Evolutionary conservation across 2,888 invertebrate species (phyloP).

Genomic region (Neelides folsomi): DNA sequence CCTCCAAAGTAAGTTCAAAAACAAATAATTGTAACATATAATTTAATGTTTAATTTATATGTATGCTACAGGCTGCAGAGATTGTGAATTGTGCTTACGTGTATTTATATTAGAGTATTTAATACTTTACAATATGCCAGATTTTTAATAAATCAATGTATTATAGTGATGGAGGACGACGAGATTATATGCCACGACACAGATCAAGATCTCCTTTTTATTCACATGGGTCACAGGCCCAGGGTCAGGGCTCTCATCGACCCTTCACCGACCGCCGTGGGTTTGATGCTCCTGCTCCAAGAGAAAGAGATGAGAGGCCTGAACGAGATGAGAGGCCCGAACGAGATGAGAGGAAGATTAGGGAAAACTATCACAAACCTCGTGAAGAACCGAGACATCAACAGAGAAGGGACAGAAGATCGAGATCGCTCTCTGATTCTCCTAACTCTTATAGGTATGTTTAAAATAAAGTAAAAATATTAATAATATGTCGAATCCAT

Average conservation of each 20-base stretch:
- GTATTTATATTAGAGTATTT: neutral
- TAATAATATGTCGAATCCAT: too few species aligned
- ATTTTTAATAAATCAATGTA: too few species aligned
- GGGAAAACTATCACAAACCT: neutral
- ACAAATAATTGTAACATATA: too few species aligned
- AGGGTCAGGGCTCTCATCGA: neutral
- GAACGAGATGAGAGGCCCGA: neutral
- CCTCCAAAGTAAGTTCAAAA: too few species aligned
- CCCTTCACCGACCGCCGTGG: neutral
- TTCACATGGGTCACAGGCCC: neutral
- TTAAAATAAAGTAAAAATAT: too few species aligned
- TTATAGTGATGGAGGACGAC: too few species aligned
- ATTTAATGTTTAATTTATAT: too few species aligned
- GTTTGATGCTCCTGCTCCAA: slow-evolving; percentile 3
- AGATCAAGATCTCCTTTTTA: neutral
- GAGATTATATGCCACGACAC: neutral
- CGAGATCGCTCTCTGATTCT: slow-evolving; percentile 3
- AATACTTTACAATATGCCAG: too few species aligned
- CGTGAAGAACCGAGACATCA: slow-evolving; percentile 1
- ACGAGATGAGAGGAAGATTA: neutral
- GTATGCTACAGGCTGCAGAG: too few species aligned
- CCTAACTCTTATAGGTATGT: slow-evolving; percentile 4
- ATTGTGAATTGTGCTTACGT: neutral
- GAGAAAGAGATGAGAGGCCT: neutral
- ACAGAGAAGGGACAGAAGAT: neutral